Evolutionary conservation across 2,888 invertebrate genomes (phyloP), one percentile per base, ranked within the genome.

Genomic region (Allygus modestus): DNA sequence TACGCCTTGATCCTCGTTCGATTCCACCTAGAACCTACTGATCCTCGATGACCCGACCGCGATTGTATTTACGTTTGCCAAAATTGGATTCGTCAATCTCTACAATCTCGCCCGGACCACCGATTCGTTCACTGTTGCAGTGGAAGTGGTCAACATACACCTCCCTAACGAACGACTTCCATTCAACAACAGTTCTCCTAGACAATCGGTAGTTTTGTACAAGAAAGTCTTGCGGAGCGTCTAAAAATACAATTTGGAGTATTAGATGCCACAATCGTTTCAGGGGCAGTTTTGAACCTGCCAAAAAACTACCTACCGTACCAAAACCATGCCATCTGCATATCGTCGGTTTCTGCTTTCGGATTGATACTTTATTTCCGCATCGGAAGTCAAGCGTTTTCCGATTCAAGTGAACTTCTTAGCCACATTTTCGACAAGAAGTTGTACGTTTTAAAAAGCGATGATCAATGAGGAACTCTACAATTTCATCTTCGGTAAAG

Each of bases 81-180:
- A 85, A 85, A 12, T 85, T 79, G 0, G 51, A 26, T 43, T 84
- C 41, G 46, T 69, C 81, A 11, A 84, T 84, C 46, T 85, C 84
- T 0, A 85, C 82, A 11, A 83, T 33, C 28, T 17, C 23, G 26
- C 79, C 83, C 17, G 61, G 83, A 4, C 84, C 84, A 15, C 84
- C 69, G 17, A 84, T 26, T 17, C 4, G 20, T n/a, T 51, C 73
- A 31, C n/a, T 37, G 7, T 31, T 9, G 28, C 28, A 43, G 9
- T 20, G 11, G 1, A 26, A 23, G 15, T 65, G 69, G 58, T 81
- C 81, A 4, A 85, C 43, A 20, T 43, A 79, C 2, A 85, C 84
- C 17, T 85, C 81, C 26, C 85, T 31, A 20, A 81, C 61, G 46
- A 23, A 69, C 15, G 41, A 54, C 15, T 61, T 20, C 84, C 85